Base-by-base conservation (phyloP, 2,797 vertebrate genomes). In the Octomys mimax region DNA sequence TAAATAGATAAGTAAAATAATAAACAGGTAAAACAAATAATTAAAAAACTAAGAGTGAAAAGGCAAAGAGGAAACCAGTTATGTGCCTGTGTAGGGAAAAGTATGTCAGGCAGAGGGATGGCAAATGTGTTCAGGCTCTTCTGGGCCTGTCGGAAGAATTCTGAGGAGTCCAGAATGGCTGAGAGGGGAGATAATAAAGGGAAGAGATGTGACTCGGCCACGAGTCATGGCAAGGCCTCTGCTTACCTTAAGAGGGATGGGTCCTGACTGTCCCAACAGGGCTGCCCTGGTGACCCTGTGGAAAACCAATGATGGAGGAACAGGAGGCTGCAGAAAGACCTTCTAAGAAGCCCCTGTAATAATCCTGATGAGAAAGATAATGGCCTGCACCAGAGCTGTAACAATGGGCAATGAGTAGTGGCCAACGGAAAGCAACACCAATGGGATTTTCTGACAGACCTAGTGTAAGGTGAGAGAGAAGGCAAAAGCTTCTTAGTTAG, bases 1-100 rank as follows among this genome's bases (percentile, higher is more conserved):
- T 28, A 73, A 93, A 87, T 57, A 88, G 73, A 54, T 88, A 78
- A 52, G 14, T 66, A 57, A 85, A 93, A 80, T 8, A 89, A 49
- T 6, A 46, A 89, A 52, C 86, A 85, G 46, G 9, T 73, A 26
- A 84, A 88, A 80, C 6, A 92, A 52, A 49, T 2, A 77, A 68
- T 19, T 54, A 88, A 87, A 91, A 52, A 82, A 59, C 46, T 10
- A 70, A 52, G n/a, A 22, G 11, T 57, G 33, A 87, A 81, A 79
- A 86, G 33, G n/a, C 54, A 77, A 19, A 9, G 21, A 86, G 7
- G 52, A 87, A 92, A 87, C 16, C 21, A 85, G 61, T 21, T 24
- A 28, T 2, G 0, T 52, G 24, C 39, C 22, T 93, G 2, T 80
- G 24, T 52, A 7, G 66, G 5, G 68, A 61, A 68, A 66, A 89